Evolutionary conservation across 2,888 invertebrate genomes (phyloP), one percentile per base, ranked within the genome.

Genomic region (Pachydiplax longipennis): DNA sequence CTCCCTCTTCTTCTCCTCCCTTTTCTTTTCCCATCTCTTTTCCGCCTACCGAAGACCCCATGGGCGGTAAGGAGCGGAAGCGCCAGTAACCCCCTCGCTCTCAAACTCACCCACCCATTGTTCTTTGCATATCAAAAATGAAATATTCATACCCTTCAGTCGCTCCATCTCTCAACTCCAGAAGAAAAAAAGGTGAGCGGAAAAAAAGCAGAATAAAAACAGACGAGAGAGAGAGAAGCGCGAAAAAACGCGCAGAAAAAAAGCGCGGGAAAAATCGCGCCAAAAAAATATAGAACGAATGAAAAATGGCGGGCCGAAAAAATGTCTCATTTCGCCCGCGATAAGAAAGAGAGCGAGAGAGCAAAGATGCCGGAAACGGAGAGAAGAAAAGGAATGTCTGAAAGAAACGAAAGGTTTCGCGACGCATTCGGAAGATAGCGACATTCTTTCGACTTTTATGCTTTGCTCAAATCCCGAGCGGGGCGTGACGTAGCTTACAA

Each of bases 61-160:
- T 35, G 15, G 44, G 82, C 82, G 82, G 48, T 44, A 40, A 44
- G 82, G 82, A 22, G 65, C 35, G 35, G 87, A 35, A 61, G 87
- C 87, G 61, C 53, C 37, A 37, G 58, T 58, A 83, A 83, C 83
- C 35, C 83, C n/a, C 83, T 83, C 83, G 35, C 83, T 83, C 58
- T 53, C 83, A 58, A 44, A n/a, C 58, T 31, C 53, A 35, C 87
- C 87, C 65, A 37, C 87, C 61, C 87, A 31, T 87, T 87, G 87
- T 65, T 87, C 87, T 65, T 37, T 48, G 61, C 87, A 61, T 87
- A 87, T 87, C 87, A 87, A 87, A 87, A 87, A 87, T 87, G 87
- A 87, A 87, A 87, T 87, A 87, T 87, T 87, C 87, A 87, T 87
- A 37, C 58, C 65, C 87, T 87, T 87, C 87, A 87, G 87, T 61